Evolutionary conservation across 2,113 vertebrate species (phyloP), one percentile per base, ranked within the genome.

Genomic region (Eublepharis macularius): DNA sequence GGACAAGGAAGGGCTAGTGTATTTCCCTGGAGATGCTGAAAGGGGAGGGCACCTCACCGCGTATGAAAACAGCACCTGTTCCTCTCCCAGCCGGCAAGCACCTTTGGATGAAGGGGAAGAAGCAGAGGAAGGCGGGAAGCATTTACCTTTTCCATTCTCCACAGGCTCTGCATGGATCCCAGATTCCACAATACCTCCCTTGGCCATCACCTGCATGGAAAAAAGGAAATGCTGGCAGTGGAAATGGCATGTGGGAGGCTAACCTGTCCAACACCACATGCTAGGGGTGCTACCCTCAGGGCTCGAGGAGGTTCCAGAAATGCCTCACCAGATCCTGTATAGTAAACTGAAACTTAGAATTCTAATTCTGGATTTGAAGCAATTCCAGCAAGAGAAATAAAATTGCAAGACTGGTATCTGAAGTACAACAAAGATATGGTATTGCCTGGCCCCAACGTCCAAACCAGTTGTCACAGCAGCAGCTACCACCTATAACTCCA

Each of bases 181-280:
- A 69, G 82, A 82, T 66, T 79, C 81, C 1, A 93, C 0, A 41
- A 97, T 95, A n/a, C 36, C 10, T 89, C 96, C 96, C 66, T 94
- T 97, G 80, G 96, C 92, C 96, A 96, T 96, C 77, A 97, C 90
- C 96, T 97, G 87, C 32, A 88, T 73, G 87, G 95, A 80, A 90
- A 36, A 91, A 87, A 90, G 73, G 65, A 16, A 87, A 86, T 4
- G 41, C 13, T 84, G 51, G 4, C 76, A 3, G 1, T 0, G 0
- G 2, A 45, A 34, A 54, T 77, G 66, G 84, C 65, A 34, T 41
- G 72, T n/a, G 13, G 79, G 70, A 57, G 84, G 10, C 26, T 57
- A 47, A 0, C 0, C 49, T 29, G 39, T 26, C 29, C 60, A 9
- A 63, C 8, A 3, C 60, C 2, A 63, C 66, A 57, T 2, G 2